phyloP scores from a whole-genome alignment of 2,113 vertebrate genomes.

The Etheostoma spectabile region DNA sequence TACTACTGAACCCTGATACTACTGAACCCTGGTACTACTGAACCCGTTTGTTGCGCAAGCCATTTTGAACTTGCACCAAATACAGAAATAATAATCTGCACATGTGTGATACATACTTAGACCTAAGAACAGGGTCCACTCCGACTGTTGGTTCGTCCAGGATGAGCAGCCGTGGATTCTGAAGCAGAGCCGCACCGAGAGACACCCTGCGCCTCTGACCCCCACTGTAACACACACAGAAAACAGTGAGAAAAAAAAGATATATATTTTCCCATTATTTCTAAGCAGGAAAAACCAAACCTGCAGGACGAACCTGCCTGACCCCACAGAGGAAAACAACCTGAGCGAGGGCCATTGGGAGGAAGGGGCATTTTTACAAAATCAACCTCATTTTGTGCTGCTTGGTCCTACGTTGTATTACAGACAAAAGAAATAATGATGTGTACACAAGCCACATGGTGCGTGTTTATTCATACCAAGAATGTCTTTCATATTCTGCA shows the following conservation, averaged over 20 bases:
- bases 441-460: not conserved
- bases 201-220: slow-evolving; percentile 85
- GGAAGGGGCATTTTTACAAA: not conserved
- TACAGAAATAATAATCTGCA: too few relatives aligned
- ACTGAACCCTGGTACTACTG: too few relatives aligned
- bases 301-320: slow-evolving; percentile 55
- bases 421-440: not conserved
- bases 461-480: slow-evolving; percentile 41
- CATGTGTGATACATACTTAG: slow-evolving; percentile 72
- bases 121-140: slow-evolving; percentile 85
- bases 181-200: slow-evolving; percentile 84
- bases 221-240: slow-evolving; percentile 67
- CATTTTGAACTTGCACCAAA: too few relatives aligned
- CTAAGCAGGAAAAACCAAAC: slow-evolving; percentile 21
- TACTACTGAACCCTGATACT: too few relatives aligned
- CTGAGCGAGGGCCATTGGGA: not conserved
- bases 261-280: not conserved
- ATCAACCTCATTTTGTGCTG: not conserved
- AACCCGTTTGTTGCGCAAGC: too few relatives aligned
- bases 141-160: slow-evolving; percentile 87
- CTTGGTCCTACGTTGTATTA: not conserved
- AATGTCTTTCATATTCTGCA: slow-evolving; percentile 15
- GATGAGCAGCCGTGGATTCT: slow-evolving; percentile 86
- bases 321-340: slow-evolving; percentile 30
- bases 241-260: not conserved